Evolutionary conservation across 2,797 vertebrate genomes (phyloP), one percentile per base, ranked within the genome.

Genomic region (Pseudotriccus pelzelni): DNA sequence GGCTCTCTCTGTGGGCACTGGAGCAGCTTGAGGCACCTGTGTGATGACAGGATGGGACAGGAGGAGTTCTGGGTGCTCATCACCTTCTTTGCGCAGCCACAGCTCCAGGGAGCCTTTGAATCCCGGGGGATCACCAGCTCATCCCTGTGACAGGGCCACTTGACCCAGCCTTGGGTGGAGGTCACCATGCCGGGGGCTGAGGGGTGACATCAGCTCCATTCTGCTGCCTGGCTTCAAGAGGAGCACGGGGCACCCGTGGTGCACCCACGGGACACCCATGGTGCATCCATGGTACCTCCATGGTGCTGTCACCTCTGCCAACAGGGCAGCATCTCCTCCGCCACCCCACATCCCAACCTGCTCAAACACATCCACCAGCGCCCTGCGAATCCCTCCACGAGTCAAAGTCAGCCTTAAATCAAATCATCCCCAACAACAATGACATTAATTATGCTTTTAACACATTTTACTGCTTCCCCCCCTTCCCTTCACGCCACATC

Each of bases 381-480:
- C 98, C 98, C 96, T 98, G 83, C 27, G 30, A 92, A 97, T 91
- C 97, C 93, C 96, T 92, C 84, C 60, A 36, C 86, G 95, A 97
- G 97, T 97, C 98, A 97, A 97, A 97, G 73, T 67, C 96, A 96
- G 92, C 96, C 98, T 97, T 98, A 98, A 98, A 98, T 98, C 97
- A 98, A 97, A 97, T 97, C 97, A 97, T 97, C 97, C 94, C 97
- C 95, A 84, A 96, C 97, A 97, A 98, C 97, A 97, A 98, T 98
- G 97, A 98, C 98, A 98, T 98, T 98, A 98, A 98, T 98, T 98
- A 98, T 97, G 97, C 97, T 98, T 98, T 98, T 98, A 98, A 97
- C 97, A 98, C 98, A 97, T 98, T 98, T 98, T 97, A 97, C 97
- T 96, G 97, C 97, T 96, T 94, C 96, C 89, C 97, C 94, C 89